Conservation (phyloP, 2,113 vertebrate species). For the Polypterus senegalus region DNA sequence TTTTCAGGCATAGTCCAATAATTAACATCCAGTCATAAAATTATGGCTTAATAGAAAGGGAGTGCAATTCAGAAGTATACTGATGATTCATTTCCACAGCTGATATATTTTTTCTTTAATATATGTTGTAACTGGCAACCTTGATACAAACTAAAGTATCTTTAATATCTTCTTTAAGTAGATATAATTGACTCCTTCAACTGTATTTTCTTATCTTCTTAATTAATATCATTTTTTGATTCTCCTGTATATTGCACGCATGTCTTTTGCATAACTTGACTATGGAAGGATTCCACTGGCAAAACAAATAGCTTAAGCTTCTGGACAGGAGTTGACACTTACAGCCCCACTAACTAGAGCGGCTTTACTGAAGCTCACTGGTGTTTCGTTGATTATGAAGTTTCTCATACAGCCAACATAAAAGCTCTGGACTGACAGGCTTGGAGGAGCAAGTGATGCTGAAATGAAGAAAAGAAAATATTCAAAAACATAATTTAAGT, state of each 20-base stretch:
- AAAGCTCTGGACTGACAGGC: slow-evolving; percentile 48
- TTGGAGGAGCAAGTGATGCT: slow-evolving; percentile 63
- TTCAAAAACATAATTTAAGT: no score
- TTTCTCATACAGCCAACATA: slow-evolving; percentile 83
- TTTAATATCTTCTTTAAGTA: no score
- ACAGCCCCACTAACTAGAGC: slow-evolving; percentile 75
- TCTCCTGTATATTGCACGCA: neutral
- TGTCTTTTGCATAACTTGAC: neutral
- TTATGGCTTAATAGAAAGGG: no score
- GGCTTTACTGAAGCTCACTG: slow-evolving; percentile 72
- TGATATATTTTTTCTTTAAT: no score
- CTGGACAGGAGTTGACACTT: slow-evolving; percentile 75
- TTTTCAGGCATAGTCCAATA: no score
- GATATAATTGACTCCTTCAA: no score
- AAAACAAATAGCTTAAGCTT: slow-evolving; percentile 38
- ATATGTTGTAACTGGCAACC: no score
- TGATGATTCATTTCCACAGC: no score
- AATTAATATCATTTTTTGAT: neutral
- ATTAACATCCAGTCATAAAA: no score
- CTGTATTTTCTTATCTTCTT: no score
- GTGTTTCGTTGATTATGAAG: slow-evolving; percentile 64
- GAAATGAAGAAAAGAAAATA: slow-evolving; percentile 25
- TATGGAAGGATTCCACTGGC: neutral
- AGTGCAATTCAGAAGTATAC: no score
- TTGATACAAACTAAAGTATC: no score